These are phyloP conservation scores for Lobophora halterata DNA, from an alignment of 2,888 invertebrate species.

Conservation along the genomic window DNA sequence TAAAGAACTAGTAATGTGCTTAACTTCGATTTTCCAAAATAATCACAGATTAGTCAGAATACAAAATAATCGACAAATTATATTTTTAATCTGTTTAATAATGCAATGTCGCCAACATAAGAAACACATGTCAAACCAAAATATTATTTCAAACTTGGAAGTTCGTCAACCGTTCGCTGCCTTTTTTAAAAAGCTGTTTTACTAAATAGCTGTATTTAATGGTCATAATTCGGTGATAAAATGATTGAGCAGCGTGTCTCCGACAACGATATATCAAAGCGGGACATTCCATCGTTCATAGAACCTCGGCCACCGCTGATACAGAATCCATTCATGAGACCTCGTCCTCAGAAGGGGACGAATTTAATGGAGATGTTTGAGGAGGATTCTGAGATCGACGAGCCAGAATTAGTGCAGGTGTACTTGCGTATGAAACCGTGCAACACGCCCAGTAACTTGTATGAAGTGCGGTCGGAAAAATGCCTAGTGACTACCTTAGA, in stretches of 20 bases:
- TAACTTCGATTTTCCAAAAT: too few relatives aligned
- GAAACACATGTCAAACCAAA: too few relatives aligned
- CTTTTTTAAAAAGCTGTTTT: too few relatives aligned
- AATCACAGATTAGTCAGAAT: too few relatives aligned
- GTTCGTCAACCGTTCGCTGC: too few relatives aligned
- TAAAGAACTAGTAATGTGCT: too few relatives aligned
- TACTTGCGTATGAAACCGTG: slow-evolving; percentile 78
- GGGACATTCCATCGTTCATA: slow-evolving; percentile 73
- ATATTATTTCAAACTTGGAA: too few relatives aligned
- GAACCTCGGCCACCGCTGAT: slow-evolving; percentile 70
- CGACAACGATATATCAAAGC: slow-evolving; percentile 47
- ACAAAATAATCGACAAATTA: too few relatives aligned
- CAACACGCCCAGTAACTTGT: slow-evolving; percentile 51
- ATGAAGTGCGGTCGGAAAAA: slow-evolving; percentile 61
- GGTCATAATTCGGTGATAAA: neutral
- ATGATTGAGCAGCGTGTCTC: slow-evolving; percentile 56
- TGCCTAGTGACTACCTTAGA: slow-evolving; percentile 65
- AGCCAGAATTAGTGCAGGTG: slow-evolving; percentile 72
- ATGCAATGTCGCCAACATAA: too few relatives aligned
- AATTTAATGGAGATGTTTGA: slow-evolving; percentile 67
- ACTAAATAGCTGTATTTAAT: neutral
- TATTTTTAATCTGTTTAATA: too few relatives aligned
- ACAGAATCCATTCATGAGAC: slow-evolving; percentile 70
- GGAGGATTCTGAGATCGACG: slow-evolving; percentile 60
- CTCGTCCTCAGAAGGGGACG: slow-evolving; percentile 64